Percentiles rank a stretch among this genome's conserved stretches.
Evolutionary conservation across 1,140 invertebrate genomes (phyloP).

Genomic region (Micrasema longulum): DNA sequence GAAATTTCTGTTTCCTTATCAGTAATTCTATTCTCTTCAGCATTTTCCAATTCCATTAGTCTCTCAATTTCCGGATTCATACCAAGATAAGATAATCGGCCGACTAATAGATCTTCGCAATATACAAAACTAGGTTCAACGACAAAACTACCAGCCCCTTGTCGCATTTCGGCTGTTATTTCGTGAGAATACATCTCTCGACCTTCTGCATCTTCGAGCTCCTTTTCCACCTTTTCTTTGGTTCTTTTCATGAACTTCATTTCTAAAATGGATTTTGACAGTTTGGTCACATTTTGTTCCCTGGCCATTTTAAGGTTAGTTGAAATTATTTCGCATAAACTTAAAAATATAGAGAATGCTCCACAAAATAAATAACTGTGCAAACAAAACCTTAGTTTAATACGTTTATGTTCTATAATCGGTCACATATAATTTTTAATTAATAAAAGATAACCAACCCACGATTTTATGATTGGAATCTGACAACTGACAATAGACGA

Average conservation of each 20-base stretch:
- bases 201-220: conserved; percentile 79
- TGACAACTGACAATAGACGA: background rate
- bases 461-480: too few species aligned
- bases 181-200: conserved; percentile 74
- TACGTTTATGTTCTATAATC: too few species aligned
- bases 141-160: conserved; percentile 74
- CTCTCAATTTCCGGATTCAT: conserved; percentile 91
- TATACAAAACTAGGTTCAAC: conserved; percentile 81
- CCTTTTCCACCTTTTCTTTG: conserved; percentile 83
- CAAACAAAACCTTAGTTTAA: too few species aligned
- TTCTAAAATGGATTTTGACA: conserved; percentile 79
- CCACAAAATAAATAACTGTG: too few species aligned
- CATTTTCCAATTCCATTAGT: conserved; percentile 72
- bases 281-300: conserved; percentile 54
- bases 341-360: too few species aligned
- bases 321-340: too few species aligned
- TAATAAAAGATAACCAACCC: too few species aligned
- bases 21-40: conserved; percentile 24
- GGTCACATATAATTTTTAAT: too few species aligned
- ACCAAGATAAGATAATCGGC: conserved; percentile 86
- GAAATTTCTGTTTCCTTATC: conserved; percentile 70
- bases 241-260: conserved; percentile 94
- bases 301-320: conserved; percentile 44
- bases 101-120: conserved; percentile 82
- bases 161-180: conserved; percentile 71